These are phyloP conservation scores for Takifugu bimaculatus DNA, from an alignment of 2,113 vertebrate species.

Conservation along the genomic window DNA sequence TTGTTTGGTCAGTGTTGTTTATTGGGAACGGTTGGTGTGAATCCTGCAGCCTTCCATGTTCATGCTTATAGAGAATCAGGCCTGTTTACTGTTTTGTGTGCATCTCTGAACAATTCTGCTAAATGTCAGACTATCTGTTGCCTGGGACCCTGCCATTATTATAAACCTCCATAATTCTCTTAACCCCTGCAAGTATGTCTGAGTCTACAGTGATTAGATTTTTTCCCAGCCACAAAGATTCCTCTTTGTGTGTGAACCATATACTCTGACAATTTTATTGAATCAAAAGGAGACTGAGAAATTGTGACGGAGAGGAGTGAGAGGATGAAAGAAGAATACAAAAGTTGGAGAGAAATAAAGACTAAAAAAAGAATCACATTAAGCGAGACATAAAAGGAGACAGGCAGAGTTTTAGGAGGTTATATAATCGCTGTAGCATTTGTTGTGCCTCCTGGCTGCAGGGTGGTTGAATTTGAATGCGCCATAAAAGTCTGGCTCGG, in stretches of 20 bases:
- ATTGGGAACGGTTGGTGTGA: no score
- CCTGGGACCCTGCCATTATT: slow-evolving; percentile 58
- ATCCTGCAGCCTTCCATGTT: slow-evolving; percentile 5
- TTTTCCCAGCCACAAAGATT: slow-evolving; percentile 41
- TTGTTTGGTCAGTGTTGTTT: no score
- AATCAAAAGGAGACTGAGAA: slow-evolving; percentile 45
- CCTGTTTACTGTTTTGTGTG: slow-evolving; percentile 23
- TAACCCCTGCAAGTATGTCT: slow-evolving; percentile 17
- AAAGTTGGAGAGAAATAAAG: slow-evolving; percentile 2
- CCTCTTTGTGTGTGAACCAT: slow-evolving; percentile 46
- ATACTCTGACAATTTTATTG: slow-evolving; percentile 55
- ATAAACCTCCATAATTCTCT: slow-evolving; percentile 29
- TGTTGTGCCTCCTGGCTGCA: slow-evolving; percentile 43
- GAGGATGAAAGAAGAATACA: slow-evolving; percentile 12
- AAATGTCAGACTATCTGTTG: slow-evolving; percentile 63
- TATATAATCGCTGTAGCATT: slow-evolving; percentile 47
- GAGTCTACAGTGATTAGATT: slow-evolving; percentile 16
- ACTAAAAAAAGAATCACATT: slow-evolving; percentile 7
- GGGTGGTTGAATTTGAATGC: slow-evolving; percentile 39
- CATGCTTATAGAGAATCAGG: slow-evolving; percentile 41
- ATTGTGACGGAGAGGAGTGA: slow-evolving; percentile 27
- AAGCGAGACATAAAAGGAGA: slow-evolving; percentile 12
- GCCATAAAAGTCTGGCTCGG: slow-evolving; percentile 26
- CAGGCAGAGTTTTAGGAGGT: slow-evolving; percentile 28
- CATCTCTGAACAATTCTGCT: slow-evolving; percentile 26